Base-by-base conservation (phyloP, 2,797 vertebrate genomes). In the Pristis pectinata region DNA sequence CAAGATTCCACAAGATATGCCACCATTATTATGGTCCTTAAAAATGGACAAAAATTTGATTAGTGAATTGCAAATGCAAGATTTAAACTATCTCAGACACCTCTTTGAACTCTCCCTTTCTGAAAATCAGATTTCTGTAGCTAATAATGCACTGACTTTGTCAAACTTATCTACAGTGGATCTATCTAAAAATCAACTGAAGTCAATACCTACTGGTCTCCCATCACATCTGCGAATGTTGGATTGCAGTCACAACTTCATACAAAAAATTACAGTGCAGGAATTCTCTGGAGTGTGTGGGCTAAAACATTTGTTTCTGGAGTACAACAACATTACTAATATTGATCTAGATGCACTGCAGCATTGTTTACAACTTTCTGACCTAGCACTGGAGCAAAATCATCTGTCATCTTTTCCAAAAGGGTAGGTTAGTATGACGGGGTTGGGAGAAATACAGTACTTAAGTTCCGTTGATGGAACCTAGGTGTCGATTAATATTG, bases 371-470 rank as follows among this genome's bases (percentile, higher is more conserved):
- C 97, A 97, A 79, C 97, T 98, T 87, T 97, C 97, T 0, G 98
- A 97, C 95, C 95, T 98, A 95, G 98, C 98, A 0, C 95, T 98
- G 96, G 98, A 98, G 94, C 97, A 97, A 96, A 98, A 98, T 94
- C 96, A 97, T 67, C 96, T 98, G 17, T 80, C 96, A 94, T 97
- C 97, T 59, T 96, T 98, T 95, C 98, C 98, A 0, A 95, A 97
- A 34, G 97, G 97, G 97, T 97, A 96, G 96, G 97, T 72, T 72
- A 6, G 34, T 64, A 91, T 22, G 8, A 37, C 91, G n/a, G 2
- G 87, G 59, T 19, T 91, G 59, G 59, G n/a, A 64, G 87, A 41
- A 37, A 5, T 64, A 87, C 53, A 61, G 34, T 15, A 87, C 34
- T 59, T 34, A 87, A 15, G 3, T 59, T 87, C 10, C 56, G 59